Percentiles rank a stretch among this genome's conserved stretches.
Evolutionary conservation across 2,797 vertebrate species (phyloP).

Genomic region (Sebastes minor): DNA sequence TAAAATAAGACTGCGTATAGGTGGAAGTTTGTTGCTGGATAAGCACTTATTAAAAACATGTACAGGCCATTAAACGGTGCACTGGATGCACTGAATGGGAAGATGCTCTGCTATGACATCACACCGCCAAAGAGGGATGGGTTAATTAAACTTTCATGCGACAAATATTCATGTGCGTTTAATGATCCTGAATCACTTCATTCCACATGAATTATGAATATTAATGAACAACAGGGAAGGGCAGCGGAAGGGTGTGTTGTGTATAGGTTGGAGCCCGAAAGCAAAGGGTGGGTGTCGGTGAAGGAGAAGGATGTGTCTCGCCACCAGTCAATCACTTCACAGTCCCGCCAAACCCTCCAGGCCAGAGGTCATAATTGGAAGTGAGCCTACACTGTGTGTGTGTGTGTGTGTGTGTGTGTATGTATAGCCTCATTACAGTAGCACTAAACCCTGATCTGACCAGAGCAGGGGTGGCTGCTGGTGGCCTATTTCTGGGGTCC

Average conservation of each 20-base stretch:
- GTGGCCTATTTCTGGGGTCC: conserved; percentile 68
- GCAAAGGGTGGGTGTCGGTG: conserved; percentile 30
- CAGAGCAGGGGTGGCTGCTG: conserved; percentile 39
- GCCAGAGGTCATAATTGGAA: conserved; percentile 49
- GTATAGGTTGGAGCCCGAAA: conserved; percentile 31
- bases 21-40: conserved; percentile 30
- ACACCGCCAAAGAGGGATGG: conserved; percentile 57
- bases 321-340: conserved; percentile 57
- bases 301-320: conserved; percentile 42
- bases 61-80: conserved; percentile 61
- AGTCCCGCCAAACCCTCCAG: conserved; percentile 38
- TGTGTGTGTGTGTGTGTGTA: conserved; percentile 7
- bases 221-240: conserved; percentile 65
- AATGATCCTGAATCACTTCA: conserved; percentile 77
- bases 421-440: conserved; percentile 29
- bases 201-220: conserved; percentile 80
- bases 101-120: conserved; percentile 54
- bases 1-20: conserved; percentile 44
- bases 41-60: conserved; percentile 51
- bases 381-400: conserved; percentile 26
- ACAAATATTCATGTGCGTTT: conserved; percentile 79
- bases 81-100: conserved; percentile 39
- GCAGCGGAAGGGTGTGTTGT: conserved; percentile 14
- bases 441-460: conserved; percentile 37
- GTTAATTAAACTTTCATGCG: conserved; percentile 75